A percentile compares a stretch with the other conserved stretches of the same genome.
Conservation (phyloP, 2,113 vertebrate species). For the Melozone crissalis region DNA sequence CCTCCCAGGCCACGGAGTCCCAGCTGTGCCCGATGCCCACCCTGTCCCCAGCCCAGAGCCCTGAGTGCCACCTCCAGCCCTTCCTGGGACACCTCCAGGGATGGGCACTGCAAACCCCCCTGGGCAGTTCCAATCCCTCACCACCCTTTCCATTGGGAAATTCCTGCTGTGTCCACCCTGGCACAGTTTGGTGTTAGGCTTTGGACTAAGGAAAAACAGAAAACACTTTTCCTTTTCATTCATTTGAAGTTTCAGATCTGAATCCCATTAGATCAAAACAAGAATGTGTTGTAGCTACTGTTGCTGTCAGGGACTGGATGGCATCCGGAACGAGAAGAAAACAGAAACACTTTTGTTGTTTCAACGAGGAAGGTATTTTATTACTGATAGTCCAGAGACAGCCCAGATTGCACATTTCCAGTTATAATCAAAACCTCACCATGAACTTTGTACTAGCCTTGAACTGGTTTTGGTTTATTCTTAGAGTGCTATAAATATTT, state of each 20-base stretch:
- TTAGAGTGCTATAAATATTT: background rate
- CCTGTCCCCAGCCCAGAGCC: background rate
- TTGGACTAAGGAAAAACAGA: background rate
- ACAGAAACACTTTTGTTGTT: background rate
- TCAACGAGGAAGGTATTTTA: background rate
- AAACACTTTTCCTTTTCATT: background rate
- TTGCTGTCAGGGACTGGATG: background rate
- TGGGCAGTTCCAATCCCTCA: background rate
- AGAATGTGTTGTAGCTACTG: background rate
- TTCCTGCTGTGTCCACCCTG: background rate
- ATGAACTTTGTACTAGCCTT: background rate
- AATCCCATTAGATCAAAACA: background rate
- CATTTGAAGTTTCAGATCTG: background rate
- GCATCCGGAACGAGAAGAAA: background rate
- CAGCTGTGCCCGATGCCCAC: too few species aligned
- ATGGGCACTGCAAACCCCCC: background rate
- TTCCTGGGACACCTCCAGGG: background rate
- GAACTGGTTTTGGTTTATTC: background rate
- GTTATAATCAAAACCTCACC: background rate
- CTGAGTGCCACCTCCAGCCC: background rate
- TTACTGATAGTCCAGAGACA: background rate
- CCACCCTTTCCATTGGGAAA: background rate
- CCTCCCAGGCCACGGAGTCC: accelerated
- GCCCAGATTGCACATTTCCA: background rate
- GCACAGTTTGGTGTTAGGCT: background rate